A percentile compares a stretch with the other conserved stretches of the same genome.
Conservation (phyloP, 1,140 invertebrate genomes). For the Pseudomyrmex flavicornis region DNA sequence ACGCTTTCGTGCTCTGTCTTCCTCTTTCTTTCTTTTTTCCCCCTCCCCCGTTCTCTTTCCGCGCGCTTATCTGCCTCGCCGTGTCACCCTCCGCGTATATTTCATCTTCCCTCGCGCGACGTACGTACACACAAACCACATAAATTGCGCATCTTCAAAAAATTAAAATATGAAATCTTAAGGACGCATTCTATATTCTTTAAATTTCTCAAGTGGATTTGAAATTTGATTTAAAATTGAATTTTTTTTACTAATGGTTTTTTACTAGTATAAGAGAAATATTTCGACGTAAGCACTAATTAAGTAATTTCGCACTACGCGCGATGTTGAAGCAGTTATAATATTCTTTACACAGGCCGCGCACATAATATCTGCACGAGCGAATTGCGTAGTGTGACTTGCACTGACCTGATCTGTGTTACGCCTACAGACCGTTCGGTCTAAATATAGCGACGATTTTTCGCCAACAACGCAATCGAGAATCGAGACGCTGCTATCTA, state of each 20-base stretch:
- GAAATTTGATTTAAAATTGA: too few relatives aligned
- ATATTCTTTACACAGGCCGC: constrained; percentile 3
- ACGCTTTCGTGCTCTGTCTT: constrained; percentile 43
- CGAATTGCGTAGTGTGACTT: constrained; percentile 10
- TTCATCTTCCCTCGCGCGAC: neutral
- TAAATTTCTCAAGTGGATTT: neutral
- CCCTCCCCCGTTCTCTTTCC: constrained; percentile 11
- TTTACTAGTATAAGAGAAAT: too few relatives aligned
- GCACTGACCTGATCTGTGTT: constrained; percentile 43
- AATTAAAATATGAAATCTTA: neutral
- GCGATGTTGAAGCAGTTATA: constrained; percentile 16
- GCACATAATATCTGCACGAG: constrained; percentile 22
- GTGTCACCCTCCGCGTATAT: constrained; percentile 25
- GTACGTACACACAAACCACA: neutral
- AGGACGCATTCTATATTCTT: too few relatives aligned
- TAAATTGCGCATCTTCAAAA: neutral
- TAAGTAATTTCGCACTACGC: neutral
- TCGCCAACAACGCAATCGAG: constrained; percentile 40
- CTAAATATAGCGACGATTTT: constrained; percentile 60
- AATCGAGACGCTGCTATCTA: constrained; percentile 8
- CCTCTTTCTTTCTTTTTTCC: neutral
- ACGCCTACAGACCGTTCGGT: constrained; percentile 36
- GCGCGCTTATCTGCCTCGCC: neutral
- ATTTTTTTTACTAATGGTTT: too few relatives aligned
- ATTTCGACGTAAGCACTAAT: too few relatives aligned